These are phyloP conservation scores for Ceratosolen fusciceps DNA, from an alignment of 1,140 invertebrate species.

Conservation along the genomic window DNA sequence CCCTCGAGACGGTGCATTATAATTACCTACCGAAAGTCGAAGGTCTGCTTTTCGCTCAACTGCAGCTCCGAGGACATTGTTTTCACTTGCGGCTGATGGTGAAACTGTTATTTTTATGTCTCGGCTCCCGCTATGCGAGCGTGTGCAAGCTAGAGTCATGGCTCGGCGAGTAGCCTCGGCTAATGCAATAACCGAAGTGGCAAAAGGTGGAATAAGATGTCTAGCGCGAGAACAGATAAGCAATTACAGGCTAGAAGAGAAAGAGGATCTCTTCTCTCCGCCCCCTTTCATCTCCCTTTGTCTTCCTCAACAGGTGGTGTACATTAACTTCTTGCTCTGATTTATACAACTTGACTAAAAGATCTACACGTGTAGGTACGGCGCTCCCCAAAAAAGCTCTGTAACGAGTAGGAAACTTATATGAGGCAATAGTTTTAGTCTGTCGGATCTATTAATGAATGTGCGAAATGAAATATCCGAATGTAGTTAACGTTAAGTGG, in stretches of 20 bases:
- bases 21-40: not conserved
- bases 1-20: not conserved
- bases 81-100: no score
- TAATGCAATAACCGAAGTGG: no score
- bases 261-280: conserved; percentile 14
- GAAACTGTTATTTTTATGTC: no score
- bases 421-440: not conserved
- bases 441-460: not conserved
- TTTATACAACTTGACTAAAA: conserved; percentile 32
- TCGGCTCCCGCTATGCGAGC: no score
- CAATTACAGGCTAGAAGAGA: conserved; percentile 19
- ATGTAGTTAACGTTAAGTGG: not conserved
- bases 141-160: no score
- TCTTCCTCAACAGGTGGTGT: conserved; percentile 44
- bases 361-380: conserved; percentile 3
- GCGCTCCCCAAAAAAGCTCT: conserved; percentile 2
- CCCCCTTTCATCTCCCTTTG: not conserved
- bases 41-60: not conserved
- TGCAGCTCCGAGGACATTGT: not conserved
- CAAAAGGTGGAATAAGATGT: no score
- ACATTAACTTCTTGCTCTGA: conserved; percentile 40
- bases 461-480: not conserved
- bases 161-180: no score
- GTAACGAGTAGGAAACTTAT: conserved; percentile 18
- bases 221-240: conserved; percentile 22